Percentiles rank a stretch among this genome's conserved stretches.
These are phyloP conservation scores for Macroramphosus scolopax DNA, from an alignment of 2,797 vertebrate species.

Conservation along the genomic window DNA sequence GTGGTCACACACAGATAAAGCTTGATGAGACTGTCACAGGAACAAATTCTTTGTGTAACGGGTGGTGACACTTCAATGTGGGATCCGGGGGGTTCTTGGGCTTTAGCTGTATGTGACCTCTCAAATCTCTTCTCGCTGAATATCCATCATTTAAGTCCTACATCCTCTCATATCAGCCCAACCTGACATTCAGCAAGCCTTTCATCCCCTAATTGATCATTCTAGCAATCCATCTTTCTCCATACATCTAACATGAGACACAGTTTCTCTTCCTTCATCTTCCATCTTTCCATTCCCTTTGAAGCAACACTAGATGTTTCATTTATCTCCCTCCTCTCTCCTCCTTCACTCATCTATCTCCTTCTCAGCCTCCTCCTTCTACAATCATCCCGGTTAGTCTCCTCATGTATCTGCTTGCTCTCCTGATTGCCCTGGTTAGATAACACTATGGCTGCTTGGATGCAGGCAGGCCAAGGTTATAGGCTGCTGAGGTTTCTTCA, in stretches of 20 bases:
- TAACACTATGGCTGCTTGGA: slow-evolving; percentile 23
- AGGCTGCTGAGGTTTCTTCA: slow-evolving; percentile 23
- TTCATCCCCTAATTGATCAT: slow-evolving; percentile 61
- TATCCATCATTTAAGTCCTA: slow-evolving; percentile 19
- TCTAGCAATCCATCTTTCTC: slow-evolving; percentile 44
- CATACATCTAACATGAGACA: slow-evolving; percentile 29
- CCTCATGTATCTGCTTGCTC: slow-evolving; percentile 51
- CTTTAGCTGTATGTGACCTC: slow-evolving; percentile 25
- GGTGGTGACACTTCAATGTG: slow-evolving; percentile 39
- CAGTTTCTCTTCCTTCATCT: slow-evolving; percentile 37
- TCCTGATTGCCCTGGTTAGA: slow-evolving; percentile 36
- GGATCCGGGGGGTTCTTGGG: slow-evolving; percentile 6
- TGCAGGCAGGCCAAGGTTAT: slow-evolving; percentile 20
- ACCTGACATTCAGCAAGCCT: slow-evolving; percentile 30
- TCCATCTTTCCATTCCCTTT: slow-evolving; percentile 53
- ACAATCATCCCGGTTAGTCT: slow-evolving; percentile 26
- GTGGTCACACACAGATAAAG: slow-evolving; percentile 36
- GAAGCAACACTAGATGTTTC: slow-evolving; percentile 53
- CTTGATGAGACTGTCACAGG: slow-evolving; percentile 15
- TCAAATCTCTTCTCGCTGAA: slow-evolving; percentile 23
- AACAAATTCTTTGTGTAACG: slow-evolving; percentile 42
- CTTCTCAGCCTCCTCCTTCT: slow-evolving; percentile 27
- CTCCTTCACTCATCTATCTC: slow-evolving; percentile 42
- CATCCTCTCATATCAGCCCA: slow-evolving; percentile 25
- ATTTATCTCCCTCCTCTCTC: slow-evolving; percentile 24